Evolutionary conservation across 2,113 vertebrate genomes (phyloP).

Genomic region (Alaudala cheleensis): DNA sequence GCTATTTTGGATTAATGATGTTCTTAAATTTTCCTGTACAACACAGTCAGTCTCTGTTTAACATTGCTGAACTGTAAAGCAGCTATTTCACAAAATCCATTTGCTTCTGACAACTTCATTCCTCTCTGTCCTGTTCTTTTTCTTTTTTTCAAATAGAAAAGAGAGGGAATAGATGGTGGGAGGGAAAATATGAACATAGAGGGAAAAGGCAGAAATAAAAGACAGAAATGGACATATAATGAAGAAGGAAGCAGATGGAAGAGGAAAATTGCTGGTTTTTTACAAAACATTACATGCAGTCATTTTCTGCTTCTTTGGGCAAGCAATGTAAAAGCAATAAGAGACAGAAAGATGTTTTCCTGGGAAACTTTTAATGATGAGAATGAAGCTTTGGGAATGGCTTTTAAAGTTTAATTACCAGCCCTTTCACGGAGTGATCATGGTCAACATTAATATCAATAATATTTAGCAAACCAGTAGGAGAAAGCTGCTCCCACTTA

Average conservation of each 20-base stretch:
- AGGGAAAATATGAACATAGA: not conserved
- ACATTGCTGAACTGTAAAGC: slow-evolving; percentile 56
- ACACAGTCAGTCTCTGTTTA: slow-evolving; percentile 34
- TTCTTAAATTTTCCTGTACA: slow-evolving; percentile 19
- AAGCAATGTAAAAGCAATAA: not conserved
- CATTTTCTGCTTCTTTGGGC: not conserved
- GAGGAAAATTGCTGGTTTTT: not conserved
- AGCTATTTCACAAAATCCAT: slow-evolving; percentile 48
- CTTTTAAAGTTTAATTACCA: not conserved
- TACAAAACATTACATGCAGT: not conserved
- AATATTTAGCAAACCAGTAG: not conserved
- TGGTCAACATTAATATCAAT: not conserved
- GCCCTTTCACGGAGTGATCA: not conserved
- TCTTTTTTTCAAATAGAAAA: not conserved
- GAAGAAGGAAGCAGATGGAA: not conserved
- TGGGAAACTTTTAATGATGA: not conserved
- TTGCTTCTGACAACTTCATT: slow-evolving; percentile 34
- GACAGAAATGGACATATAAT: not conserved
- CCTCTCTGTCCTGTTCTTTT: not conserved
- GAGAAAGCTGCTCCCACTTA: not conserved
- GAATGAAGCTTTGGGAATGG: not conserved
- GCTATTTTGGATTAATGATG: slow-evolving; percentile 12
- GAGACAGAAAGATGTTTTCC: not conserved
- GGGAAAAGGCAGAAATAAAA: not conserved
- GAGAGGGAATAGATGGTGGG: not conserved